Percentiles rank a stretch among this genome's conserved stretches.
phyloP scores from a whole-genome alignment of 2,113 vertebrate species.

The Ramphastos sulfuratus region DNA sequence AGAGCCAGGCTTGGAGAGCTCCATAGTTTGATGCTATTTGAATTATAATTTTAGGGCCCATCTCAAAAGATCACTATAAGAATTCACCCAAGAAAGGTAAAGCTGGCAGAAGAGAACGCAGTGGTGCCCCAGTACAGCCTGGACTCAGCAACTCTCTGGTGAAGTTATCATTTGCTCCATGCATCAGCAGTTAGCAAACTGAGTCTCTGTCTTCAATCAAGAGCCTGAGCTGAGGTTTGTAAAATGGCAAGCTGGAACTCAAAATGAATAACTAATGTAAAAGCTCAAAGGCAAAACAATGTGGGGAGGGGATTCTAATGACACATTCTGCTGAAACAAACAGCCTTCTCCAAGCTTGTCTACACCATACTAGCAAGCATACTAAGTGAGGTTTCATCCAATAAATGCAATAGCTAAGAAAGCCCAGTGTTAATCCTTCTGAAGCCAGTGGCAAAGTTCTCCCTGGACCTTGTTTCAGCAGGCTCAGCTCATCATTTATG shows the following conservation, averaged over 20 bases:
- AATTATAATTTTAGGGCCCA: neutral
- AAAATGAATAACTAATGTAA: conserved; percentile 47
- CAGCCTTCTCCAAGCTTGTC: conserved; percentile 14
- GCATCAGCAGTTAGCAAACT: conserved; percentile 39
- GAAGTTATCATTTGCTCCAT: conserved; percentile 1
- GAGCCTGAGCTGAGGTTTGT: conserved; percentile 25
- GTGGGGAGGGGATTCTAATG: neutral
- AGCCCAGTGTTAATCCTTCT: conserved; percentile 1
- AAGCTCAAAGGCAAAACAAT: conserved; percentile 55
- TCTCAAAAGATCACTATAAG: conserved; percentile 3
- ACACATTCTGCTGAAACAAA: conserved; percentile 39
- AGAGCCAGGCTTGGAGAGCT: neutral
- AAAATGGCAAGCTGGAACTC: conserved; percentile 55
- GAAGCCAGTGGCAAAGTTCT: neutral
- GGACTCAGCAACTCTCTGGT: neutral
- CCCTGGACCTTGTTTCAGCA: conserved; percentile 2
- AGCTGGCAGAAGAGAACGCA: neutral
- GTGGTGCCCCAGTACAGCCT: neutral
- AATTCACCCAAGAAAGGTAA: conserved; percentile 33
- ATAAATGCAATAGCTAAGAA: conserved; percentile 5
- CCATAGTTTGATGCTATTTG: neutral
- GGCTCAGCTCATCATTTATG: neutral
- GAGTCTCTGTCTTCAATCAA: conserved; percentile 57
- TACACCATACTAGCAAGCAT: neutral
- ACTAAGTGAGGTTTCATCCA: conserved; percentile 7